Evolutionary conservation across 37 sponge, comb jelly and placozoan genomes (phyloP).

Genomic region (Lycopodina hypogea): DNA sequence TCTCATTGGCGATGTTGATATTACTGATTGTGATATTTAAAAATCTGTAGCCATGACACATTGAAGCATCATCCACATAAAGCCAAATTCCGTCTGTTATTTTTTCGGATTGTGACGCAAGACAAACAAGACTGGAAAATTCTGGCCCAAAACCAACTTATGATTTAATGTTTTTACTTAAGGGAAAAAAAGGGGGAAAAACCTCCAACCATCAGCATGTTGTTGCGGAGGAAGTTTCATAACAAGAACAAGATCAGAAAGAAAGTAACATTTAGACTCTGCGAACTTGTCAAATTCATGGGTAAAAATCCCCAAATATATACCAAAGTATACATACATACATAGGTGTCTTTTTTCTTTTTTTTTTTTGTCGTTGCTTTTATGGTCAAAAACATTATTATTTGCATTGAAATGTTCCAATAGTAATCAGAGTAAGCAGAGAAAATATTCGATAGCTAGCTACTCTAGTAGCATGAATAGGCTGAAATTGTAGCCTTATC

Average conservation of each 20-base stretch:
- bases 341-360: too few species aligned
- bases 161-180: constrained; percentile 23
- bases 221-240: background rate
- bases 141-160: constrained; percentile 13
- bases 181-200: constrained; percentile 2
- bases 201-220: background rate
- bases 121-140: constrained; percentile 17
- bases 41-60: too few species aligned
- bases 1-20: too few species aligned
- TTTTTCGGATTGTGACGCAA: too few species aligned
- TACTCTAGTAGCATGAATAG: too few species aligned
- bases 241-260: background rate
- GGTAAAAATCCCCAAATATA: too few species aligned
- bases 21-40: too few species aligned
- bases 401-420: too few species aligned
- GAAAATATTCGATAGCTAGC: constrained; percentile 33
- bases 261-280: background rate
- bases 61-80: too few species aligned
- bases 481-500: constrained; percentile 50
- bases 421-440: background rate
- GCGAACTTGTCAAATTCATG: background rate
- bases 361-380: too few species aligned
- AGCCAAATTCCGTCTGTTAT: too few species aligned
- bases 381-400: too few species aligned
- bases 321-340: background rate